Percentiles rank a stretch among this genome's conserved stretches.
Conservation (phyloP, 2,888 invertebrate species). For the Athrips mouffetella region DNA sequence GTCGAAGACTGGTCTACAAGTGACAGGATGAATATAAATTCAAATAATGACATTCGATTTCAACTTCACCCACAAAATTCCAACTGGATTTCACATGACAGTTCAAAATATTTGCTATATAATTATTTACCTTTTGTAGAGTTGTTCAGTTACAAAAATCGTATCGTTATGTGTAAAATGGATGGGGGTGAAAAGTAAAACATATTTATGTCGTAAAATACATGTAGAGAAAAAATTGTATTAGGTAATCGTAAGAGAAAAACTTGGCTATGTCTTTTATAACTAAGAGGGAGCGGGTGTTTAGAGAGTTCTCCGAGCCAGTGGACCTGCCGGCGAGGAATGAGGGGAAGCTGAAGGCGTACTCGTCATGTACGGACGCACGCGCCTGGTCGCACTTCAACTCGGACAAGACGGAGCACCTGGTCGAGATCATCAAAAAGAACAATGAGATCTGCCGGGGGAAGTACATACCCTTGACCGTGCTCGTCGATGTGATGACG, state of each 20-base stretch:
- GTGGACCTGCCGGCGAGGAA: slow-evolving; percentile 65
- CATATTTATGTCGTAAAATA: slow-evolving; percentile 34
- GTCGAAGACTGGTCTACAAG: neutral
- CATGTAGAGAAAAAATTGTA: slow-evolving; percentile 44
- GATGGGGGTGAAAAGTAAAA: slow-evolving; percentile 55
- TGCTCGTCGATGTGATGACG: slow-evolving; percentile 66
- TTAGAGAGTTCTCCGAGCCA: slow-evolving; percentile 60
- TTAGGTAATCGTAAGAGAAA: slow-evolving; percentile 43
- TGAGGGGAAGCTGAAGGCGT: slow-evolving; percentile 77
- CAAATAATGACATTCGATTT: slow-evolving; percentile 57
- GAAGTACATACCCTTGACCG: slow-evolving; percentile 64
- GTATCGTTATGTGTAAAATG: slow-evolving; percentile 57
- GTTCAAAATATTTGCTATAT: slow-evolving; percentile 63
- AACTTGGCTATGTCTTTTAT: slow-evolving; percentile 65
- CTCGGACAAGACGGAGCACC: slow-evolving; percentile 76
- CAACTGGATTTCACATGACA: slow-evolving; percentile 65
- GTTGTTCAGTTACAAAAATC: slow-evolving; percentile 49
- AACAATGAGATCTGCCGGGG: slow-evolving; percentile 58
- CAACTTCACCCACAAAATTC: slow-evolving; percentile 45
- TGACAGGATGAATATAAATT: slow-evolving; percentile 27
- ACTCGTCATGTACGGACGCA: slow-evolving; percentile 76
- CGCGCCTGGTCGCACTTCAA: slow-evolving; percentile 78
- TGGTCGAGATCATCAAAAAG: slow-evolving; percentile 73
- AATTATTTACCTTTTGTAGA: slow-evolving; percentile 55
- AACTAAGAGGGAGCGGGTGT: slow-evolving; percentile 70